Evolutionary conservation across 2,888 invertebrate genomes (phyloP).

Genomic region (Neria commutata): DNA sequence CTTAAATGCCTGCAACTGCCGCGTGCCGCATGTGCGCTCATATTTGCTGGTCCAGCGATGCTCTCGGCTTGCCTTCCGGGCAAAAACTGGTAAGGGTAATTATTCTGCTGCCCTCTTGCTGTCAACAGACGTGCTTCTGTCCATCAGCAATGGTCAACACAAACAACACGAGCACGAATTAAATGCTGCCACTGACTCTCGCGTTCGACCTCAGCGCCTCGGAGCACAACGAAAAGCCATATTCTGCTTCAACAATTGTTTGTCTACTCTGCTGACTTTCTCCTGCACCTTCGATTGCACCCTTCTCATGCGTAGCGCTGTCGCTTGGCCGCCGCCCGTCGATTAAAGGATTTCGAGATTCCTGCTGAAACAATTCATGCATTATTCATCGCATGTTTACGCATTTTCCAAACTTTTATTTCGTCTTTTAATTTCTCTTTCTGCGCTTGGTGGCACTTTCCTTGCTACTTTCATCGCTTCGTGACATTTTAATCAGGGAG

Average conservation of each 20-base stretch:
- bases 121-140: slow-evolving; percentile 36
- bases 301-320: background rate
- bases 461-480: slow-evolving; percentile 4
- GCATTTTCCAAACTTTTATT: slow-evolving; percentile 36
- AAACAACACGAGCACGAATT: slow-evolving; percentile 9
- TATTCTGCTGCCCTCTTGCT: slow-evolving; percentile 27
- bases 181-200: background rate
- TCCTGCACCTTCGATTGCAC: background rate
- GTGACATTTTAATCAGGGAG: slow-evolving; percentile 31
- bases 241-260: background rate
- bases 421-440: slow-evolving; percentile 40
- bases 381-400: slow-evolving; percentile 54
- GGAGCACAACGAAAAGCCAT: background rate
- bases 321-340: slow-evolving; percentile 18
- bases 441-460: slow-evolving; percentile 2
- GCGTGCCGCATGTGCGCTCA: slow-evolving; percentile 3
- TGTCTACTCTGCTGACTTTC: background rate
- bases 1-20: slow-evolving; percentile 1
- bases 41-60: slow-evolving; percentile 17
- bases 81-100: slow-evolving; percentile 36
- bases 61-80: background rate
- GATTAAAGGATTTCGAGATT: slow-evolving; percentile 33
- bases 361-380: slow-evolving; percentile 45
- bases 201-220: slow-evolving; percentile 12
- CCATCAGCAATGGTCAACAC: slow-evolving; percentile 22